phyloP scores from a whole-genome alignment of 2,888 invertebrate species.

The Drosophila bunnanda region DNA sequence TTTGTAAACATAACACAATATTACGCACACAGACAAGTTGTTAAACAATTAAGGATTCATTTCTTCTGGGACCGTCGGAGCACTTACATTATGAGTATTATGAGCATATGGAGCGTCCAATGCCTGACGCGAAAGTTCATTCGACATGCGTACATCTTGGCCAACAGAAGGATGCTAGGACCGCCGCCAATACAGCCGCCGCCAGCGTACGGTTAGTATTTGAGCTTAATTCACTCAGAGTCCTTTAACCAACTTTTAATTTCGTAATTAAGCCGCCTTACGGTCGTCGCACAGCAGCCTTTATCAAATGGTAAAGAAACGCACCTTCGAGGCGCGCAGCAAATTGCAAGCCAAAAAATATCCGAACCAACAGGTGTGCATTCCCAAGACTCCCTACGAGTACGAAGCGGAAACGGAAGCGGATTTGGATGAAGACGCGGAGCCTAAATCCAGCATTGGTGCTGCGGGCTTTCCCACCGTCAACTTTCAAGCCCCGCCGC shows the following conservation, averaged over 20 bases:
- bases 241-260: background rate
- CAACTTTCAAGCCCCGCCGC: slow-evolving; percentile 5
- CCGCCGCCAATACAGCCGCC: slow-evolving; percentile 35
- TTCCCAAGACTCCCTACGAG: slow-evolving; percentile 34
- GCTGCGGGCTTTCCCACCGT: background rate
- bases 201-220: slow-evolving; percentile 56
- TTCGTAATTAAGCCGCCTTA: slow-evolving; percentile 46
- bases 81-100: slow-evolving; percentile 29
- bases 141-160: slow-evolving; percentile 76
- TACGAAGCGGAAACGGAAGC: slow-evolving; percentile 26
- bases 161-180: slow-evolving; percentile 49
- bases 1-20: slow-evolving; percentile 36
- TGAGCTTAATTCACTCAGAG: slow-evolving; percentile 7
- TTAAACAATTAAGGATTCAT: slow-evolving; percentile 63
- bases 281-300: slow-evolving; percentile 73
- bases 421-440: slow-evolving; percentile 10
- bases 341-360: slow-evolving; percentile 34
- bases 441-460: background rate
- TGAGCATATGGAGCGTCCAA: slow-evolving; percentile 77
- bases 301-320: slow-evolving; percentile 83
- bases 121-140: slow-evolving; percentile 69
- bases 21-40: slow-evolving; percentile 50
- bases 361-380: slow-evolving; percentile 72
- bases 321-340: slow-evolving; percentile 6
- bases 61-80: slow-evolving; percentile 31